Evolutionary conservation across 1,140 invertebrate genomes (phyloP), one percentile per base, ranked within the genome.

Genomic region (Trinorchestia longiramus): DNA sequence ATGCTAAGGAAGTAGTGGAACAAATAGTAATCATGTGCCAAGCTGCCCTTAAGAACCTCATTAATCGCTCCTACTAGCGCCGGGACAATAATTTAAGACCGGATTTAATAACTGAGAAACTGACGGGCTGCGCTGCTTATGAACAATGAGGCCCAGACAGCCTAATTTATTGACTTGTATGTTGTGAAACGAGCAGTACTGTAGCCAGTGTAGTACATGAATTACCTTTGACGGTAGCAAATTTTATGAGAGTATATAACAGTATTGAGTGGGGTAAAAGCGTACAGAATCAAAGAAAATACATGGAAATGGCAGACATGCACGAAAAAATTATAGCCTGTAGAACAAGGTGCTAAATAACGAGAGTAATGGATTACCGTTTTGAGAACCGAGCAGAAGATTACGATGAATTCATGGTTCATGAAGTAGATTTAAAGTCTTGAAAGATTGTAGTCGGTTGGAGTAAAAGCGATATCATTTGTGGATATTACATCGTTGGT

Each of bases 71-170:
- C 62, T 77, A 15, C 62, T 23, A 15, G 62, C 62, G 62, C 15
- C 62, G 62, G 62, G 28, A 77, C 62, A 77, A 77, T 77, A 77
- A 77, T 77, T 77, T 77, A 77, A 77, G 62, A 77, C 62, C 62
- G 62, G 62, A 77, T 77, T 77, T 77, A 77, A 77, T 77, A 77
- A 77, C 62, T 77, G 62, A 77, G 62, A 77, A 77, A 77, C 62
- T 77, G 62, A 77, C 62, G 62, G 8, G 8, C 11, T 77, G 62
- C 62, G 62, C 62, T 77, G 62, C 47, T 77, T 77, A 77, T 77
- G 62, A 77, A 77, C 62, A 77, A 77, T 77, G 62, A 77, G 62
- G 62, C 62, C 28, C 62, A 77, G 62, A 28, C 8, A 1, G 62
- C 15, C 62, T 77, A 77, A 77, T 77, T 77, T 77, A 77, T 77